phyloP scores from a whole-genome alignment of 2,888 invertebrate species.

The Eristalis tenax region DNA sequence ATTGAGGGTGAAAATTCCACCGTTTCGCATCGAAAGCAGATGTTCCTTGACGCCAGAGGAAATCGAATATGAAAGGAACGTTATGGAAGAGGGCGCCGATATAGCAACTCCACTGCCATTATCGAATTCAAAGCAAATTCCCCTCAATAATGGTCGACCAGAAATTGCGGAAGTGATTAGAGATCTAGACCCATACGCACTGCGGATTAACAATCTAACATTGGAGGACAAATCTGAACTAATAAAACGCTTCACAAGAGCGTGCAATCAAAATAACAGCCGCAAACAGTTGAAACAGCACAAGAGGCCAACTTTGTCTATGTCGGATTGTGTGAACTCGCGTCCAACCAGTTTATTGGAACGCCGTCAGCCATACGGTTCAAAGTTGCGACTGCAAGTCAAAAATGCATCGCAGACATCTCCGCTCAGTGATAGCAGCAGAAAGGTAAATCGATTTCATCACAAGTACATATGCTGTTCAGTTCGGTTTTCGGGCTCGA shows the following conservation, averaged over 20 bases:
- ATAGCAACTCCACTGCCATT: constrained; percentile 78
- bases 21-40: constrained; percentile 23
- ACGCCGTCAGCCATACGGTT: constrained; percentile 76
- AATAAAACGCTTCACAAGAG: constrained; percentile 65
- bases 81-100: constrained; percentile 81
- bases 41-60: constrained; percentile 76
- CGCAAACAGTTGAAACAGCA: constrained; percentile 30
- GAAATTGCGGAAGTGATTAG: constrained; percentile 79
- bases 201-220: constrained; percentile 77
- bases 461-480: too few species aligned
- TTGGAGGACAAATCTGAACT: constrained; percentile 74
- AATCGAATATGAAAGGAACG: constrained; percentile 78
- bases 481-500: too few species aligned
- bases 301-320: constrained; percentile 22
- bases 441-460: constrained; percentile 28
- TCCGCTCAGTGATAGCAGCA: background rate
- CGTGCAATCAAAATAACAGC: constrained; percentile 40
- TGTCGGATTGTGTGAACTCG: constrained; percentile 16
- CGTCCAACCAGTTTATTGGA: constrained; percentile 74
- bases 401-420: constrained; percentile 36
- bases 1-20: constrained; percentile 59
- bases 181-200: constrained; percentile 76
- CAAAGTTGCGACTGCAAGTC: constrained; percentile 77
- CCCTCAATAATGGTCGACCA: constrained; percentile 75
- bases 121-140: constrained; percentile 58